Evolutionary conservation across 2,888 invertebrate species (phyloP).

Genomic region (Pammene fasciana): DNA sequence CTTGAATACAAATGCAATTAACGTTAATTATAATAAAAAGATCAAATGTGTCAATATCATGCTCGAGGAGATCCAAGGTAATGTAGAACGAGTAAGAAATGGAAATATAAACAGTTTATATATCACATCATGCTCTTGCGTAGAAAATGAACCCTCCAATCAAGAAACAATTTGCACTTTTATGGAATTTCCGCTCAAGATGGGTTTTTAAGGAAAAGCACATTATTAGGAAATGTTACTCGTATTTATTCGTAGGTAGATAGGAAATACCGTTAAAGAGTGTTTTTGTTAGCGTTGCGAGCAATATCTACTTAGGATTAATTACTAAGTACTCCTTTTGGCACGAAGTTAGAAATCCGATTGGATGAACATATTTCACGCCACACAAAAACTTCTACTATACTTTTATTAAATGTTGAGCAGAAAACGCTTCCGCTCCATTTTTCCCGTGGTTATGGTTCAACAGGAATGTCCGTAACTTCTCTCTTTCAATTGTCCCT

Average conservation of each 20-base stretch:
- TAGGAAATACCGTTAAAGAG: background rate
- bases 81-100: background rate
- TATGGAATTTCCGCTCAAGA: constrained; percentile 17
- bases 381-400: constrained; percentile 3
- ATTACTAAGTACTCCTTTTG: no score
- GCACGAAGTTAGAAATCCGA: no score
- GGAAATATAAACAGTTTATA: background rate
- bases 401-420: background rate
- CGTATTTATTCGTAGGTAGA: background rate
- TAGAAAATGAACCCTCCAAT: constrained; percentile 17
- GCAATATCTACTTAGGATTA: background rate
- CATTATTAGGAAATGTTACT: background rate
- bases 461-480: background rate
- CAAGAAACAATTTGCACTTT: constrained; percentile 27
- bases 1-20: no score
- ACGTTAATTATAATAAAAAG: no score
- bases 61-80: no score
- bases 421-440: background rate
- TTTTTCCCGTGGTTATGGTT: background rate
- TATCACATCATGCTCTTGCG: background rate
- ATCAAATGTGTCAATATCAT: no score
- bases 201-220: background rate
- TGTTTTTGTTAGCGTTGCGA: background rate
- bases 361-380: background rate
- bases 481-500: constrained; percentile 1